These are phyloP conservation scores for Hypothenemus hampei DNA, from an alignment of 1,140 invertebrate species.

Conservation along the genomic window DNA sequence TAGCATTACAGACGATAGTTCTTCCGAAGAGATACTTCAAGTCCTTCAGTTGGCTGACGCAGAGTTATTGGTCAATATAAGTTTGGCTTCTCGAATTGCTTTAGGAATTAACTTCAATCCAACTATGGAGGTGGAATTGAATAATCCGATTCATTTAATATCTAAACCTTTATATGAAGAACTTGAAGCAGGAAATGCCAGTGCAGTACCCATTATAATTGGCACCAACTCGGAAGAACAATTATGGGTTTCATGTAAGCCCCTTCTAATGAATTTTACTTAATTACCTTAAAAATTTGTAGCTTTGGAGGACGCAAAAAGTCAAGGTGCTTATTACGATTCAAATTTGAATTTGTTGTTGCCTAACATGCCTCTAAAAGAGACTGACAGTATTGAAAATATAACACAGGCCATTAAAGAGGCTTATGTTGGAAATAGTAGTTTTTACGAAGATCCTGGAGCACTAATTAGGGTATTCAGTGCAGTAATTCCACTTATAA, in stretches of 20 bases:
- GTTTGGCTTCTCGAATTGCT: neutral
- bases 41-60: constrained; percentile 4
- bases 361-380: constrained; percentile 3
- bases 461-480: constrained; percentile 4
- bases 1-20: neutral
- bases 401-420: neutral
- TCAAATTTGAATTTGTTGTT: constrained; percentile 1
- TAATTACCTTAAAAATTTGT: neutral
- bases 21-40: neutral
- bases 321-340: neutral
- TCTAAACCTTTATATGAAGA: constrained; percentile 14
- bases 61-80: neutral
- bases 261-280: neutral
- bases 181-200: constrained; percentile 18
- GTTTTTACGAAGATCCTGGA: constrained; percentile 7
- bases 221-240: constrained; percentile 21
- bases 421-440: constrained; percentile 3
- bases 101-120: constrained; percentile 13
- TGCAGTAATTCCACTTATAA: neutral
- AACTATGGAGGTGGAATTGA: constrained; percentile 15
- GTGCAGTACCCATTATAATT: constrained; percentile 22
- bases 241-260: neutral
- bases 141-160: constrained; percentile 11
- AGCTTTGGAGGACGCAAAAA: neutral
- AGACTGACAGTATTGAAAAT: neutral